These are phyloP conservation scores for Smutsia gigantea DNA, from an alignment of 2,797 vertebrate genomes.

Conservation along the genomic window DNA sequence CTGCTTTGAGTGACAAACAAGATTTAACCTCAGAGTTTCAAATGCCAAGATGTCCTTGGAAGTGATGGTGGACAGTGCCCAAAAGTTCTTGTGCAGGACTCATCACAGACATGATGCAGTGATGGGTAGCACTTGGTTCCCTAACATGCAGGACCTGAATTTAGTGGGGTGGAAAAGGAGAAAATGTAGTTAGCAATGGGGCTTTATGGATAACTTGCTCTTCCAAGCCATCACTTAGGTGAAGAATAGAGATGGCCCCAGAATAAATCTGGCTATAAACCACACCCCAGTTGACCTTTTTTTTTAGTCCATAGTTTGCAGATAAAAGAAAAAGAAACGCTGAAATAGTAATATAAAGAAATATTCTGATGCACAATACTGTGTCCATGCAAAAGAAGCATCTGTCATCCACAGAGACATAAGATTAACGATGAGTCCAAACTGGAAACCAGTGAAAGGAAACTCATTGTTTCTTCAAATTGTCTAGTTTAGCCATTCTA, in stretches of 20 bases:
- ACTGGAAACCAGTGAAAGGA: background rate
- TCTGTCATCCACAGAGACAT: background rate
- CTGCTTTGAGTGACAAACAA: background rate
- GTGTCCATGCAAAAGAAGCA: background rate
- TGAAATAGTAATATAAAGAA: background rate
- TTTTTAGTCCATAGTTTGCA: background rate
- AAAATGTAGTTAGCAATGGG: background rate
- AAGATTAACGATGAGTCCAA: background rate
- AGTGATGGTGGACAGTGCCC: background rate
- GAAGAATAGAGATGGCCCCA: background rate
- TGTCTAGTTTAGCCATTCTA: background rate
- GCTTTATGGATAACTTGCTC: background rate
- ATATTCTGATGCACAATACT: background rate
- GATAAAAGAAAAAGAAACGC: background rate
- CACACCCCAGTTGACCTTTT: background rate
- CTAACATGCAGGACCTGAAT: background rate
- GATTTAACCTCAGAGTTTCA: background rate
- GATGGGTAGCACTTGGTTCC: background rate
- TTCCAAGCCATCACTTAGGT: background rate
- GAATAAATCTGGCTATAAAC: background rate
- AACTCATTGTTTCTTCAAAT: background rate
- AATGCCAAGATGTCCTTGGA: background rate
- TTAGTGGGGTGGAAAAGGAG: background rate
- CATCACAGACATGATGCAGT: rapidly evolving
- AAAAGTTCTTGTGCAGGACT: background rate